phyloP scores from a whole-genome alignment of 2,113 vertebrate species.

The Microtus ochrogaster region DNA sequence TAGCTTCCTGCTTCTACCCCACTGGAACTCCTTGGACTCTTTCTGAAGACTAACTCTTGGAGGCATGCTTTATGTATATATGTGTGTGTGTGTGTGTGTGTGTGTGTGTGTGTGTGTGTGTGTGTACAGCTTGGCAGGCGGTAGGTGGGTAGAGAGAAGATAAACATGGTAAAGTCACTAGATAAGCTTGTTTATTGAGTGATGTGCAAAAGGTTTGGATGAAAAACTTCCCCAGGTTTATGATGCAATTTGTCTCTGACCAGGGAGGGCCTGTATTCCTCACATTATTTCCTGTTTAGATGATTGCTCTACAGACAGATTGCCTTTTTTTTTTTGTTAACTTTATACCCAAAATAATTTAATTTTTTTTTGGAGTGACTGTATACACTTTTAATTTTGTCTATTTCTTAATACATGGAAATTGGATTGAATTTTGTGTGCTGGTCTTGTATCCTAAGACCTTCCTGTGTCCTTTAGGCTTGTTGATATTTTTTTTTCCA shows the following conservation, averaged over 20 bases:
- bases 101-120: no score
- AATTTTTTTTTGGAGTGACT: no score
- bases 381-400: no score
- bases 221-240: background rate
- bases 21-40: background rate
- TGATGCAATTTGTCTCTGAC: background rate
- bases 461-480: no score
- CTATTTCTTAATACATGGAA: no score
- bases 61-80: background rate
- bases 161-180: background rate
- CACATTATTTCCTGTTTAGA: background rate
- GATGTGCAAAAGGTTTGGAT: background rate
- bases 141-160: no score
- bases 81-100: background rate
- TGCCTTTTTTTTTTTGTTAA: no score
- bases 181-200: background rate
- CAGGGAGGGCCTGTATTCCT: background rate
- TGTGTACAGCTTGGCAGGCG: no score
- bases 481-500: no score
- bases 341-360: no score
- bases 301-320: background rate
- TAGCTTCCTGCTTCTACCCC: background rate
- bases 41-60: background rate
- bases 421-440: no score
- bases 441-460: no score